phyloP scores from a whole-genome alignment of 92 coral and sea anemone genomes.

The Epizoanthus scotinus region DNA sequence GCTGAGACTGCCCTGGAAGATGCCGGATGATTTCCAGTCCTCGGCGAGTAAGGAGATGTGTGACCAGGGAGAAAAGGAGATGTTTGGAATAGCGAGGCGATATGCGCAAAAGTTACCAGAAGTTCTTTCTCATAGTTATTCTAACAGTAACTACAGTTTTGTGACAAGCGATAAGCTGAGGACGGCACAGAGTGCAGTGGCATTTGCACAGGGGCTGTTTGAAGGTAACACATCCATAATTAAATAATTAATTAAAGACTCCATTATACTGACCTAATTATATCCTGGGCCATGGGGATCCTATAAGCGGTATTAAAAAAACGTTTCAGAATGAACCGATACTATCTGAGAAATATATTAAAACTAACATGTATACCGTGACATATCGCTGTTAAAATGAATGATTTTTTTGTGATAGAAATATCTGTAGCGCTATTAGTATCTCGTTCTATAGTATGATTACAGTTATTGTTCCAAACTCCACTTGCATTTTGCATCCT shows the following conservation, averaged over 20 bases:
- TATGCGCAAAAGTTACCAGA: conserved; percentile 59
- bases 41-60: conserved; percentile 75
- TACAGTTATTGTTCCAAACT: no score
- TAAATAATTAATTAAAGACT: background rate
- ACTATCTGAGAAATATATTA: no score
- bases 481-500: no score
- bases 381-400: no score
- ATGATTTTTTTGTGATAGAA: no score
- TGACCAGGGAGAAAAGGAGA: conserved; percentile 64
- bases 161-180: conserved; percentile 72
- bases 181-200: conserved; percentile 82
- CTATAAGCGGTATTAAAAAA: no score
- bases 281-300: no score
- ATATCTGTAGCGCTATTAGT: no score
- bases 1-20: conserved; percentile 78
- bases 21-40: conserved; percentile 49
- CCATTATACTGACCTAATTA: background rate
- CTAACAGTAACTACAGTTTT: conserved; percentile 74
- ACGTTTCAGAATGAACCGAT: no score
- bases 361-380: no score
- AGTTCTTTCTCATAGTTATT: conserved; percentile 61
- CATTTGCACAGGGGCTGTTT: conserved; percentile 87
- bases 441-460: no score
- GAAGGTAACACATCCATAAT: conserved; percentile 37
- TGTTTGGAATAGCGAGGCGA: conserved; percentile 71